Percentiles rank a stretch among this genome's conserved stretches.
Conservation (phyloP, 2,888 invertebrate genomes). For the Maniola hyperantus region DNA sequence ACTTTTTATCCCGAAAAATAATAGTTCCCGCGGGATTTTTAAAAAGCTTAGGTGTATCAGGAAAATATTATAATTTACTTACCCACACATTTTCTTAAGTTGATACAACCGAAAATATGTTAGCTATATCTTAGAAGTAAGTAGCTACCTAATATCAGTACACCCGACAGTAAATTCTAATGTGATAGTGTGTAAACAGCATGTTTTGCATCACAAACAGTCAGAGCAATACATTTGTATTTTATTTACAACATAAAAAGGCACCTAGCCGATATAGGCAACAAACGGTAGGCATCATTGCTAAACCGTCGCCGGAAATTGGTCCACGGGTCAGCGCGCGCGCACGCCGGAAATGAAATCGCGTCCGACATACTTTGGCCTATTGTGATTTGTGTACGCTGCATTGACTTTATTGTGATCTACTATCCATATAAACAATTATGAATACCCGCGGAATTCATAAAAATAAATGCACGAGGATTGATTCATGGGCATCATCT, state of each 20-base stretch:
- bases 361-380: constrained; percentile 72
- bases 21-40: too few relatives aligned
- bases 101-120: too few relatives aligned
- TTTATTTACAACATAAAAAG: constrained; percentile 7
- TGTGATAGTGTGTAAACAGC: neutral
- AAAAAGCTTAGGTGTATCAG: too few relatives aligned
- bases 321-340: constrained; percentile 72
- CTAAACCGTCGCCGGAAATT: constrained; percentile 62
- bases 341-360: constrained; percentile 77
- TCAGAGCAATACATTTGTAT: neutral
- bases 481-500: too few relatives aligned
- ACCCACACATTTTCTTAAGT: too few relatives aligned
- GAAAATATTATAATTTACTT: too few relatives aligned
- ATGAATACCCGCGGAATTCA: too few relatives aligned
- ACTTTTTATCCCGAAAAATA: too few relatives aligned
- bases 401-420: constrained; percentile 21
- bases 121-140: too few relatives aligned
- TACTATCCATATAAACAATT: neutral
- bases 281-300: constrained; percentile 34
- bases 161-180: neutral
- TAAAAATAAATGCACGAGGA: too few relatives aligned
- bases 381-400: constrained; percentile 54
- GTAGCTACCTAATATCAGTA: too few relatives aligned
- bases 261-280: neutral
- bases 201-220: neutral